Evolutionary conservation across 2,113 vertebrate species (phyloP), one percentile per base, ranked within the genome.

Genomic region (Pluvianellus socialis): DNA sequence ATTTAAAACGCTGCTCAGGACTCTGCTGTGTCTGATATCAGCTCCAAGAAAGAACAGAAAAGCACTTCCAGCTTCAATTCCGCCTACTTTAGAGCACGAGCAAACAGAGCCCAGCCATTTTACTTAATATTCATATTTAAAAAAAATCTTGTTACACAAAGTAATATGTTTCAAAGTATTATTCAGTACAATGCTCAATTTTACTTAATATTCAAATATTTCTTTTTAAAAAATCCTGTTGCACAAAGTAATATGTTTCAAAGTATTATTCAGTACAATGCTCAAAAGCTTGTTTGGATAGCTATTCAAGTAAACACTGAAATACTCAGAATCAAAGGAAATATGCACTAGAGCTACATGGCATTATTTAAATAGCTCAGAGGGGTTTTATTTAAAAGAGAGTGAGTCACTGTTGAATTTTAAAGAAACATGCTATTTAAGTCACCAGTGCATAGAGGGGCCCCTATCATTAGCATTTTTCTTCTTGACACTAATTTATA

Each of bases 401-500:
- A 79, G 44, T 98, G 98, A 98, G 86, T 98, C 98, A 98, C 59
- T 88, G 90, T 32, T 93, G 91, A 93, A 82, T 96, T 97, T 96
- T 95, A 97, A 82, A 97, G 96, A 96, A 98, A 96, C 83, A 33
- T 96, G 80, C 95, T 98, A 97, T 97, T 98, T 98, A 97, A 98
- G 88, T 92, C 95, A 92, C 94, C 97, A 96, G 93, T 95, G 85
- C 95, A 92, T 91, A 94, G 86, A 97, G 50, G 27, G 63, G 90
- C 72, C 95, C 95, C 96, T 98, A 91, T 98, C 97, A 98, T 98
- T 98, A 98, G 88, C 92, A 90, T 95, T 96, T 97, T 96, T 63
- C 63, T 95, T 98, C 94, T 94, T 96, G 97, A 98, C 97, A 95
- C 83, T 98, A 98, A 98, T 98, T 98, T 97, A 93, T 90, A 94